A percentile compares a stretch with the other conserved stretches of the same genome.
phyloP scores from a whole-genome alignment of 1,140 invertebrate genomes.

The Pachyrhynchus sulphureomaculatus region DNA sequence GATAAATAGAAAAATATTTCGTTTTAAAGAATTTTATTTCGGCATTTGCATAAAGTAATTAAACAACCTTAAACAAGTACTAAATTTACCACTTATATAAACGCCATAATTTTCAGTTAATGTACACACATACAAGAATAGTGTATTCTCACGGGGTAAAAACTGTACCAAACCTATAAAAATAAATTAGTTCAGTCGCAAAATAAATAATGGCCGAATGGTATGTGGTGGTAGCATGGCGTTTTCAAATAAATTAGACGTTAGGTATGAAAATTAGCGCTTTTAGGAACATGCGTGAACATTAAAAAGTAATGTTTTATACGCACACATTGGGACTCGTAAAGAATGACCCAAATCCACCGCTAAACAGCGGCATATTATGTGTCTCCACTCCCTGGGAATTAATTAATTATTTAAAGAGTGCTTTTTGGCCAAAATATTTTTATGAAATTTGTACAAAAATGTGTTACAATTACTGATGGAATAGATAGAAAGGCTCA shows the following conservation, averaged over 20 bases:
- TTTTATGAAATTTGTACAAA: neutral
- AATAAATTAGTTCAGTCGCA: too few relatives aligned
- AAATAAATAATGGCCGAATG: too few relatives aligned
- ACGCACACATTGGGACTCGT: neutral
- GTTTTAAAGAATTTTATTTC: too few relatives aligned
- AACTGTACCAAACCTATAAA: too few relatives aligned
- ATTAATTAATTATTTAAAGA: conserved; percentile 1
- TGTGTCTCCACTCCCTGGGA: neutral
- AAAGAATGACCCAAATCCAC: neutral
- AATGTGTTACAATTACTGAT: neutral
- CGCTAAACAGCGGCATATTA: neutral
- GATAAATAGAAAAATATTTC: too few relatives aligned
- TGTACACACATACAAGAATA: too few relatives aligned
- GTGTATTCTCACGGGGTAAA: too few relatives aligned
- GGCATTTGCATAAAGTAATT: too few relatives aligned
- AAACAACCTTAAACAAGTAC: too few relatives aligned
- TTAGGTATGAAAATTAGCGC: conserved; percentile 3
- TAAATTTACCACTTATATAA: too few relatives aligned
- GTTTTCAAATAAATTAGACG: conserved; percentile 2
- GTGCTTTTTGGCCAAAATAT: neutral
- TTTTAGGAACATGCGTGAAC: conserved; percentile 1
- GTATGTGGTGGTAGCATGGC: neutral
- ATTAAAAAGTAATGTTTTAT: conserved; percentile 3
- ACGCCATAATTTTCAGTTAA: too few relatives aligned
- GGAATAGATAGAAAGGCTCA: too few relatives aligned